phyloP scores from a whole-genome alignment of 2,113 vertebrate species.

The Arenaria interpres region DNA sequence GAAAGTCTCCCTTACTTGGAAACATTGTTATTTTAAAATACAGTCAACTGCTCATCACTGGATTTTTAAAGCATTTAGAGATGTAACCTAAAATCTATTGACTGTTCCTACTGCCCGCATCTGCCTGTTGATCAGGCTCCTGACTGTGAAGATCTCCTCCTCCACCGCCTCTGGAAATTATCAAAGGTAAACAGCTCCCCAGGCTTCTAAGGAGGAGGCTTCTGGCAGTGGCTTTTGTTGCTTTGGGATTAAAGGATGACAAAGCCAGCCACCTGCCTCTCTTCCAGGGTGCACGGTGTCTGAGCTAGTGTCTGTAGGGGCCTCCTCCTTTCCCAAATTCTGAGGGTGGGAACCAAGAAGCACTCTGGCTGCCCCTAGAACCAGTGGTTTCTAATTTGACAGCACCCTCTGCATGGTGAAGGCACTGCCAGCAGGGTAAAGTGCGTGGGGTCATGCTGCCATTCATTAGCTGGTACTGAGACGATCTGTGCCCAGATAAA shows the following conservation, averaged over 20 bases:
- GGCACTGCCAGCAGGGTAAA: background rate
- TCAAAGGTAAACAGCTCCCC: background rate
- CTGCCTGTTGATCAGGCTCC: background rate
- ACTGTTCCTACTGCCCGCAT: background rate
- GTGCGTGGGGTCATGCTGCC: background rate
- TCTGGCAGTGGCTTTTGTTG: background rate
- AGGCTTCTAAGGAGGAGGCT: background rate
- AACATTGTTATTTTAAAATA: background rate
- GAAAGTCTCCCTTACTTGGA: background rate
- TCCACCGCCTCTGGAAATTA: background rate
- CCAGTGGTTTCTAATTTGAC: background rate
- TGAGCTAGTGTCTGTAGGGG: background rate
- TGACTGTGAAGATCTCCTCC: background rate
- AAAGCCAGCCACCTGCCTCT: background rate
- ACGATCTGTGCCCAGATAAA: background rate
- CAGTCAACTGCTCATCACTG: background rate
- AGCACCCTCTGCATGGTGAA: background rate
- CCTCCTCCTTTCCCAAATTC: background rate
- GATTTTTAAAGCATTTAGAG: background rate
- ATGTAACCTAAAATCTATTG: background rate
- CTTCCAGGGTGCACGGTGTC: rapidly evolving
- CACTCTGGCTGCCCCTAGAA: background rate
- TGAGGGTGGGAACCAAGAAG: background rate
- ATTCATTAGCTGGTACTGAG: background rate
- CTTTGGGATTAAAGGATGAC: background rate